phyloP scores from a whole-genome alignment of 2,888 invertebrate species.

The Branchipolynoe longqiensis region DNA sequence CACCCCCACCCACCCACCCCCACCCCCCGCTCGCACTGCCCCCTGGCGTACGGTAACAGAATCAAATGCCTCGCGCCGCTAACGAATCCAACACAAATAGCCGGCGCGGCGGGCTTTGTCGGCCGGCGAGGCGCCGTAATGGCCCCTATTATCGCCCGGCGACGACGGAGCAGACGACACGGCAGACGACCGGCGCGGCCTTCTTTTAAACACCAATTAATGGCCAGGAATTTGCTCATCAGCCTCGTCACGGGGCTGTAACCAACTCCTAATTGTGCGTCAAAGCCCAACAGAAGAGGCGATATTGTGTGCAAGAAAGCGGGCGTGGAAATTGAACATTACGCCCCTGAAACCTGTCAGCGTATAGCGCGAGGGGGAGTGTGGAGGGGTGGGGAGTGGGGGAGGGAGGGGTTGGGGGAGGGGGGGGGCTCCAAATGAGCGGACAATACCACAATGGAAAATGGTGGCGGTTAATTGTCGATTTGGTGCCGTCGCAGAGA shows the following conservation, averaged over 20 bases:
- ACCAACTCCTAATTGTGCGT: conserved; percentile 48
- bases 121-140: conserved; percentile 19
- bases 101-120: conserved; percentile 13
- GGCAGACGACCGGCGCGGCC: conserved; percentile 38
- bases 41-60: conserved; percentile 35
- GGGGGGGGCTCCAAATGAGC: conserved; percentile 20
- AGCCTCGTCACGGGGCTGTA: conserved; percentile 41
- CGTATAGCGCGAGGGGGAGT: neutral
- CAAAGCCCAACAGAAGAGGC: conserved; percentile 48
- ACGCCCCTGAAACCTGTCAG: conserved; percentile 55
- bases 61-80: conserved; percentile 49
- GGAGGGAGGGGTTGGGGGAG: too few relatives aligned
- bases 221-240: conserved; percentile 50
- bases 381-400: too few relatives aligned
- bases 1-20: neutral
- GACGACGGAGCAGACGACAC: conserved; percentile 35
- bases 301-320: conserved; percentile 42
- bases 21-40: neutral
- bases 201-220: conserved; percentile 55
- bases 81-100: conserved; percentile 55
- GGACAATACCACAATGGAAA: conserved; percentile 36
- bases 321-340: conserved; percentile 52
- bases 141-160: conserved; percentile 11
- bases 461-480: conserved; percentile 41
- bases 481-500: conserved; percentile 33